These are phyloP conservation scores for Choristoneura fumiferana DNA, from an alignment of 1,140 invertebrate genomes.

Conservation along the genomic window DNA sequence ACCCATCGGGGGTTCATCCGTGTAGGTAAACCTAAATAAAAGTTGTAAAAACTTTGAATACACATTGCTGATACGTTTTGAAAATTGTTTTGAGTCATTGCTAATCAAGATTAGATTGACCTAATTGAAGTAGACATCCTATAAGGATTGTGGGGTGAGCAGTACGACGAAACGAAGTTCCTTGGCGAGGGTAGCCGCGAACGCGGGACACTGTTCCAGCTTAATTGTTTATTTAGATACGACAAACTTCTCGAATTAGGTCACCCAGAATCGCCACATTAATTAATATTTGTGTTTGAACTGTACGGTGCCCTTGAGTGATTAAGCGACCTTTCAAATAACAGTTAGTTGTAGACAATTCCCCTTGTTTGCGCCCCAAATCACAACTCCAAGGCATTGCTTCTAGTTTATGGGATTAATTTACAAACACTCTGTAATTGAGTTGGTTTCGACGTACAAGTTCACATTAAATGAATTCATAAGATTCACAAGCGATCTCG, in stretches of 20 bases:
- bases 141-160: too few species aligned
- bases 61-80: too few species aligned
- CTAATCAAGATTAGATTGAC: too few species aligned
- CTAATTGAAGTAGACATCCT: too few species aligned
- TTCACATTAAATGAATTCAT: conserved; percentile 22
- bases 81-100: too few species aligned
- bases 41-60: too few species aligned
- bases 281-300: conserved; percentile 76
- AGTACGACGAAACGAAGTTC: too few species aligned
- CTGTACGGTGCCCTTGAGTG: conserved; percentile 63
- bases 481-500: neutral
- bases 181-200: too few species aligned
- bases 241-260: conserved; percentile 71
- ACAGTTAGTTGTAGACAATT: conserved; percentile 54
- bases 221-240: conserved; percentile 74
- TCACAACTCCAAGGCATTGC: conserved; percentile 32
- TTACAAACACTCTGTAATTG: conserved; percentile 27
- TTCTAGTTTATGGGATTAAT: conserved; percentile 33
- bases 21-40: too few species aligned
- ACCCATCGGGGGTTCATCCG: too few species aligned
- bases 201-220: conserved; percentile 46
- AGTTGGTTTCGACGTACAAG: conserved; percentile 23
- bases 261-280: conserved; percentile 69
- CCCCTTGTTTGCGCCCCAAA: conserved; percentile 48
- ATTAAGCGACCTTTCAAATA: conserved; percentile 63